Base-by-base conservation (phyloP, 1,140 invertebrate species). In the Coenobita brevimanus region DNA sequence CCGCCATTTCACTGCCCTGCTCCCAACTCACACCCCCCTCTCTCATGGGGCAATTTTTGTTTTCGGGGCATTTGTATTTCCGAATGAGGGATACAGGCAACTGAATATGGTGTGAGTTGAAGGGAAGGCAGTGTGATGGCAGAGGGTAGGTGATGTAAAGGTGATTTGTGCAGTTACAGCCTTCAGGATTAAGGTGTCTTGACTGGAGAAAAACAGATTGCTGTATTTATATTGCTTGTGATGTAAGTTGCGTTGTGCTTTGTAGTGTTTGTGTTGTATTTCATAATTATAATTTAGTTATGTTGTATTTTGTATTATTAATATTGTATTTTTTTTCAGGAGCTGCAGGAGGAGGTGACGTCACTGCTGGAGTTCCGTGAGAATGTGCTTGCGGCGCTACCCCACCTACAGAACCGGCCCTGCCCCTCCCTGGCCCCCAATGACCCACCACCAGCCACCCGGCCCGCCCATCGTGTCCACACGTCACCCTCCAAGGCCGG, bases 381-480 rank as follows among this genome's bases (percentile, higher is more conserved):
- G 93, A 94, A 97, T 94, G 96, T 97, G 94, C 96, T 97, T 94
- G 96, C 97, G 94, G 96, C 96, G 89, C 97, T 97, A 93, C 97
- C 97, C 90, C 96, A 97, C 94, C 94, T 97, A 91, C 95, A 96
- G 2, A 21, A 75, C 33, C 76, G 85, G 2, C 43, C 43, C 30
- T 82, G 67, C 78, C 78, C 80, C 79, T 88, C 86, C 67, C 91
- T 91, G 84, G 80, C 91, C 84, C 76, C 90, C 67, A 92, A 93
- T 75, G 92, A 90, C 73, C 88, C 91, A 54, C 90, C 64, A 91
- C 92, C 90, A 62, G 92, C 84, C 67, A 21, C 92, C 93, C 24
- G 86, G 92, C 3, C 92, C 92, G 62, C 93, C 92, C 80, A 92
- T 92, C 33, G 86, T 67, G 86, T 41, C 33, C 67, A 76, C 43